Percentiles rank a stretch among this genome's conserved stretches.
Evolutionary conservation across 92 coral and sea anemone genomes (phyloP).

Genomic region (Hydrozoanthus gracilis): DNA sequence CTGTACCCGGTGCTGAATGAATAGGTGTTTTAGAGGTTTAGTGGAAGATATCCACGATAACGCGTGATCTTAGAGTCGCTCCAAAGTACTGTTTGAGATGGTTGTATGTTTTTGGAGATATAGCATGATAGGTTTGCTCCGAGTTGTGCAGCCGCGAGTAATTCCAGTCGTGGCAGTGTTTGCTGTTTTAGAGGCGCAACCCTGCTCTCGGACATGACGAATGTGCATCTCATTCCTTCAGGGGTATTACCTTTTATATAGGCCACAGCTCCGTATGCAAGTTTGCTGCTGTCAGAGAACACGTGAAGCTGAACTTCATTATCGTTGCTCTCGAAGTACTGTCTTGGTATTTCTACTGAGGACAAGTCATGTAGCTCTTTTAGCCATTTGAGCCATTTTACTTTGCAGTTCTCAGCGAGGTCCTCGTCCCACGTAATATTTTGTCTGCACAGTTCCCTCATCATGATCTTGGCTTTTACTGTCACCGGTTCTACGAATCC

Average conservation of each 20-base stretch:
- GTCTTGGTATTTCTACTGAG: not conserved
- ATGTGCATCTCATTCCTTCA: conserved; percentile 1
- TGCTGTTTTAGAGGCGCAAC: not conserved
- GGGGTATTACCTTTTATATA: not conserved
- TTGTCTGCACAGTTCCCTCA: not conserved
- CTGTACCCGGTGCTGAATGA: not conserved
- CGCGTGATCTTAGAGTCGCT: conserved; percentile 1
- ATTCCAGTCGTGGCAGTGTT: conserved; percentile 3
- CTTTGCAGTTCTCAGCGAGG: conserved; percentile 27
- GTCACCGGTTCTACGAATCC: conserved; percentile 31
- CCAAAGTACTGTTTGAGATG: conserved; percentile 15
- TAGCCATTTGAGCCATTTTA: conserved; percentile 1
- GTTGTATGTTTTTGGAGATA: not conserved
- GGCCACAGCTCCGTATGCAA: not conserved
- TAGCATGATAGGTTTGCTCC: conserved; percentile 16
- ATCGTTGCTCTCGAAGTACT: conserved; percentile 9
- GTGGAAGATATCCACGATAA: not conserved
- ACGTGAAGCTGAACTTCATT: conserved; percentile 50
- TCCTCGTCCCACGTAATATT: conserved; percentile 41
- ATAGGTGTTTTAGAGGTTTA: not conserved
- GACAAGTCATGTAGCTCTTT: not conserved
- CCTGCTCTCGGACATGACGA: not conserved
- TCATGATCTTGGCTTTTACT: not conserved
- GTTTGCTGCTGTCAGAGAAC: not conserved
- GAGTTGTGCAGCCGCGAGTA: conserved; percentile 31